A percentile compares a stretch with the other conserved stretches of the same genome.
phyloP scores from a whole-genome alignment of 37 sponge, comb jelly and placozoan species.

The Halichondria panicea region DNA sequence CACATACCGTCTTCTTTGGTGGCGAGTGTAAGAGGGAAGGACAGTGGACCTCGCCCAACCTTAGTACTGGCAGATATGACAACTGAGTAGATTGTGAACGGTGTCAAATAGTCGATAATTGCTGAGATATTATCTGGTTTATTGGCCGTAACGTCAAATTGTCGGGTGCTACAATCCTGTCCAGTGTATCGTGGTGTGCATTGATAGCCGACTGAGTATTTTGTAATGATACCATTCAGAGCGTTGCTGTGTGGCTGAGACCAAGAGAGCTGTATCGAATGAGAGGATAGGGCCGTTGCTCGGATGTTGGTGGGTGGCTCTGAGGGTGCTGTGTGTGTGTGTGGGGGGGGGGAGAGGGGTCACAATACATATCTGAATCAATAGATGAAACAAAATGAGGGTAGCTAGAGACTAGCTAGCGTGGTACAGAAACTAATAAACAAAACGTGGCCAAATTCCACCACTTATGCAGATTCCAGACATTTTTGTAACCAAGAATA shows the following conservation, averaged over 20 bases:
- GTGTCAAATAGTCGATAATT: not conserved
- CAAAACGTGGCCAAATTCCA: too few relatives aligned
- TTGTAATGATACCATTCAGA: conserved; percentile 12
- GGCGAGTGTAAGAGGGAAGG: not conserved
- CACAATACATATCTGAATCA: too few relatives aligned
- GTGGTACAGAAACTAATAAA: too few relatives aligned
- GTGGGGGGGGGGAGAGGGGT: conserved; percentile 35
- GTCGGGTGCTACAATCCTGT: not conserved
- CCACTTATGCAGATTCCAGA: too few relatives aligned
- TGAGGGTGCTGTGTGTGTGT: conserved; percentile 20
- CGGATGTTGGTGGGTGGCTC: conserved; percentile 1
- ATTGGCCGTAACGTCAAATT: not conserved
- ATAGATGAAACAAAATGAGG: too few relatives aligned
- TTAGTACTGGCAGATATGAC: conserved; percentile 19
- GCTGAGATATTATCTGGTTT: too few relatives aligned
- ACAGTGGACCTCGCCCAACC: conserved; percentile 27
- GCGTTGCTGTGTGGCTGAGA: not conserved
- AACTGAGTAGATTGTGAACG: conserved; percentile 16
- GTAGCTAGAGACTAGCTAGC: too few relatives aligned
- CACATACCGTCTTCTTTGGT: conserved; percentile 22
- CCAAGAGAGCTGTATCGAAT: conserved; percentile 6
- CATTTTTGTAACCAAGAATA: too few relatives aligned
- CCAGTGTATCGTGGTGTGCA: not conserved
- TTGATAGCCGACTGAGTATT: not conserved
- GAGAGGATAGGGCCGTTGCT: not conserved